phyloP scores from a whole-genome alignment of 2,888 invertebrate genomes.

The Priocnemis perturbator region DNA sequence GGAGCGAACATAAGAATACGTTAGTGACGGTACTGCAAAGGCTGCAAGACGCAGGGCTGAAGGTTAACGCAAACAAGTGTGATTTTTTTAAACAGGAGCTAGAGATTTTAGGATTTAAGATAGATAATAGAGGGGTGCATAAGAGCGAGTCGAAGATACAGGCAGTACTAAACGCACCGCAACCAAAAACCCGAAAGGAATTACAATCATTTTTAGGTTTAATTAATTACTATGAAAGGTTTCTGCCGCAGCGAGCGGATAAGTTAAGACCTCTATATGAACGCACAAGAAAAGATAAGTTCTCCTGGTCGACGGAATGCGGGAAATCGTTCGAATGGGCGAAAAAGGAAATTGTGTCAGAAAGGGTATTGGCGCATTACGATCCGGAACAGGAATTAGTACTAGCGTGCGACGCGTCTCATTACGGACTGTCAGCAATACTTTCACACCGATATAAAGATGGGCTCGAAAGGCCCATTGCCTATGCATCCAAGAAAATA shows the following conservation, averaged over 20 bases:
- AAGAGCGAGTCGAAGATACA: slow-evolving; percentile 45
- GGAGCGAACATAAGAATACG: slow-evolving; percentile 7
- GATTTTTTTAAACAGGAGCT: slow-evolving; percentile 49
- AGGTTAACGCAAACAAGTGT: slow-evolving; percentile 48
- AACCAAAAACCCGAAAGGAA: slow-evolving; percentile 43
- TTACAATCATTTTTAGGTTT: slow-evolving; percentile 56
- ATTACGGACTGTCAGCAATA: slow-evolving; percentile 33
- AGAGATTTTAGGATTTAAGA: slow-evolving; percentile 52
- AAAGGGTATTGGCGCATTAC: slow-evolving; percentile 41
- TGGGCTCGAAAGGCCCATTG: slow-evolving; percentile 30
- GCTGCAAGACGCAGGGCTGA: slow-evolving; percentile 17
- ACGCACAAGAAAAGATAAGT: slow-evolving; percentile 43
- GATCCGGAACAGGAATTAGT: slow-evolving; percentile 37
- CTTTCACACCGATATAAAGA: slow-evolving; percentile 36
- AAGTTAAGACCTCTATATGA: slow-evolving; percentile 56
- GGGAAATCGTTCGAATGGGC: slow-evolving; percentile 53
- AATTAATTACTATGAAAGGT: slow-evolving; percentile 64
- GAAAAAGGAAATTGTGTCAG: slow-evolving; percentile 42
- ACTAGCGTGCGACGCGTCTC: slow-evolving; percentile 34
- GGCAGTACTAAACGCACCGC: slow-evolving; percentile 47
- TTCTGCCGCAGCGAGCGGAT: slow-evolving; percentile 54
- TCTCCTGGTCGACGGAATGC: slow-evolving; percentile 54
- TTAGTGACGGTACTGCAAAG: slow-evolving; percentile 15
- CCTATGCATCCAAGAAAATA: slow-evolving; percentile 35
- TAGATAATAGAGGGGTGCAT: slow-evolving; percentile 53